Evolutionary conservation across 2,113 vertebrate species (phyloP).

Genomic region (Cardinalis cardinalis): DNA sequence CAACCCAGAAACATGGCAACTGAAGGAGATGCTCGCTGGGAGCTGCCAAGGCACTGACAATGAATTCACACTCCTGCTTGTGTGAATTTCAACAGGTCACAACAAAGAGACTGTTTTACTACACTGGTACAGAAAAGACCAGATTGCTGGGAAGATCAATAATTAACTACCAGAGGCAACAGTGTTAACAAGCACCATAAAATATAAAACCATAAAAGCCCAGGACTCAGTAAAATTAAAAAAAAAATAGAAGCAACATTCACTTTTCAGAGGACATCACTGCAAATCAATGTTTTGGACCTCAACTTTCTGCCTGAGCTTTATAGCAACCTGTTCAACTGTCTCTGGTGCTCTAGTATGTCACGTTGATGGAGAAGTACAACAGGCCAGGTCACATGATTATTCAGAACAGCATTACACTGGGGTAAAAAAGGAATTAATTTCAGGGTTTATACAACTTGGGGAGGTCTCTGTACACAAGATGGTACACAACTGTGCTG

Average conservation of each 20-base stretch:
- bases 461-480: background rate
- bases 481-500: background rate
- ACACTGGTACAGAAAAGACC: background rate
- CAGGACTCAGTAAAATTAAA: background rate
- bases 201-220: background rate
- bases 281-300: background rate
- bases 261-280: background rate
- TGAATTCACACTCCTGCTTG: background rate
- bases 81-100: background rate
- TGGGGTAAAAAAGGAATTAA: background rate
- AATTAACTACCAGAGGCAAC: background rate
- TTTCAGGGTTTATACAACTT: background rate
- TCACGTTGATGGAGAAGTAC: background rate
- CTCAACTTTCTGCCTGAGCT: background rate
- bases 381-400: background rate
- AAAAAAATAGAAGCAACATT: background rate
- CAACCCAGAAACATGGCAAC: background rate
- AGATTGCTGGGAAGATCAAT: background rate
- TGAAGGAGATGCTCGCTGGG: background rate
- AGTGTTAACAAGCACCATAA: background rate
- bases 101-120: background rate
- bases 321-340: background rate
- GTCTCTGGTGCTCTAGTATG: background rate
- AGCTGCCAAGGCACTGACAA: background rate
- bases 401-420: background rate